Evolutionary conservation across 2,888 invertebrate species (phyloP).

Genomic region (Amblyteles armatorius): DNA sequence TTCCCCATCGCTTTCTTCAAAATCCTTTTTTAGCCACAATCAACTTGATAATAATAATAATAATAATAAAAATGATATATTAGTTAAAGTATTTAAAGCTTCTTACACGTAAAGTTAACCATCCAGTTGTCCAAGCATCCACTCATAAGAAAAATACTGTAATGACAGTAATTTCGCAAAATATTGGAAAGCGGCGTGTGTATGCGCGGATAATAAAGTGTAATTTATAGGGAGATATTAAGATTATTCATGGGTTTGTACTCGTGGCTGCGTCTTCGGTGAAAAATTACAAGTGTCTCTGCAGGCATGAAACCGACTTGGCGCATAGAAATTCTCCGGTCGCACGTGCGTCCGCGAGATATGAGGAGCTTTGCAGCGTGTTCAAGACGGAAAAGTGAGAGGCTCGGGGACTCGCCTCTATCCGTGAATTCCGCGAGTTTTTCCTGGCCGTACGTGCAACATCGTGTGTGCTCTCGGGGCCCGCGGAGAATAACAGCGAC

Average conservation of each 20-base stretch:
- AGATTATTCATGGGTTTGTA: constrained; percentile 45
- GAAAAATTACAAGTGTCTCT: constrained; percentile 53
- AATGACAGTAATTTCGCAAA: background rate
- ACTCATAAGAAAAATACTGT: no score
- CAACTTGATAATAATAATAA: no score
- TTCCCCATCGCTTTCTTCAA: no score
- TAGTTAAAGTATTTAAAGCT: background rate
- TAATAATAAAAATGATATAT: no score
- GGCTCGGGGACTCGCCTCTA: constrained; percentile 35
- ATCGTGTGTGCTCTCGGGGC: constrained; percentile 15
- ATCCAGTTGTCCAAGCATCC: background rate
- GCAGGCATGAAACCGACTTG: background rate
- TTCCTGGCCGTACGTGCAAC: constrained; percentile 16
- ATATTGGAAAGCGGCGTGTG: constrained; percentile 6
- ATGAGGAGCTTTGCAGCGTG: constrained; percentile 51
- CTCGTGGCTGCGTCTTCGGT: constrained; percentile 34
- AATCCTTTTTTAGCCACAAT: no score
- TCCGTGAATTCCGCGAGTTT: constrained; percentile 53
- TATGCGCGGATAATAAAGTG: background rate
- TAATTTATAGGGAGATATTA: constrained; percentile 55
- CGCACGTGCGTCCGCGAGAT: constrained; percentile 63
- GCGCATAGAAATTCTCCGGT: constrained; percentile 20
- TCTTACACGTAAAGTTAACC: background rate
- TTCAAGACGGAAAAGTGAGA: constrained; percentile 55
- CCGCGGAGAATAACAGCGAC: constrained; percentile 36